phyloP scores from a whole-genome alignment of 2,888 invertebrate species.

The Polydrusus cervinus region DNA sequence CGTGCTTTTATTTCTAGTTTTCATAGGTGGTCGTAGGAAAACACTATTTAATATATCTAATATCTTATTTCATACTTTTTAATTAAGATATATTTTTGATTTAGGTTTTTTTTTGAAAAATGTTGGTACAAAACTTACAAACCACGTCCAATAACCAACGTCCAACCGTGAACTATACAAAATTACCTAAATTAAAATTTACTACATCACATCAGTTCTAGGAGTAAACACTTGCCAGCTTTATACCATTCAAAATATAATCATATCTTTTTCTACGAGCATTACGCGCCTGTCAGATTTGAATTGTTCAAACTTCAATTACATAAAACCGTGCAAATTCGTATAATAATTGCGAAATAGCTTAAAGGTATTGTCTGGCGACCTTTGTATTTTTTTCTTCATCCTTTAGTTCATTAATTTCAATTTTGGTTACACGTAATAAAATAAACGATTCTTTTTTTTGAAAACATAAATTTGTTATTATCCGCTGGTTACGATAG shows the following conservation, averaged over 20 bases:
- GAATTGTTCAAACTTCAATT: constrained; percentile 13
- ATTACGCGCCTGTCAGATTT: constrained; percentile 15
- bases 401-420: constrained; percentile 18
- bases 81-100: too few species aligned
- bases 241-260: constrained; percentile 4
- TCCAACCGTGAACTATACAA: background rate
- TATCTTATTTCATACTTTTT: too few species aligned
- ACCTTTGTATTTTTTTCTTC: constrained; percentile 5
- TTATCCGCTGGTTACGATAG: too few species aligned
- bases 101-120: too few species aligned
- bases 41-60: too few species aligned
- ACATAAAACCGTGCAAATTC: constrained; percentile 21
- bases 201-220: background rate
- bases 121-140: too few species aligned
- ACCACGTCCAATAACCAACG: too few species aligned
- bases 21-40: too few species aligned
- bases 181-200: background rate
- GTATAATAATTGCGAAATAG: constrained; percentile 23
- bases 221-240: background rate
- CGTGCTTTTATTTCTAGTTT: too few species aligned
- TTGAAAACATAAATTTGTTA: background rate
- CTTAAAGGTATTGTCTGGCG: background rate
- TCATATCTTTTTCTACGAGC: constrained; percentile 9
- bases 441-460: constrained; percentile 1
- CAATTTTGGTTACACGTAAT: constrained; percentile 9